phyloP scores from a whole-genome alignment of 1,140 invertebrate species.

The Marisa cornuarietis region DNA sequence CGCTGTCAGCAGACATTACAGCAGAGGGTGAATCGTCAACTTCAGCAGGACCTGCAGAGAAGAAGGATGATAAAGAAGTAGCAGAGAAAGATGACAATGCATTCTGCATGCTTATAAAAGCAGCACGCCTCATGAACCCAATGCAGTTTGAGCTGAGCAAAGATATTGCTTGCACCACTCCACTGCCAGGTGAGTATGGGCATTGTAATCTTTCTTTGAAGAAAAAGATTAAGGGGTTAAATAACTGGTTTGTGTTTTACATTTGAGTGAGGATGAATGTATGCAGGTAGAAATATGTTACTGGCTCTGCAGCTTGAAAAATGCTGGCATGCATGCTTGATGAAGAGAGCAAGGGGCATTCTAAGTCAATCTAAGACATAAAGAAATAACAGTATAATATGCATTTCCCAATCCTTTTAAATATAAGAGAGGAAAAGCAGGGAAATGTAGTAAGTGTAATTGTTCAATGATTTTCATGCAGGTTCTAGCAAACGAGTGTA shows the following conservation, averaged over 20 bases:
- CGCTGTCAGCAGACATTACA: neutral
- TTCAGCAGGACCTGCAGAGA: slow-evolving; percentile 1
- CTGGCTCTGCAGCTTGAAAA: too few relatives aligned
- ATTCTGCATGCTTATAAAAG: slow-evolving; percentile 80
- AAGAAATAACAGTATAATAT: too few relatives aligned
- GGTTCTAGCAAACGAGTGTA: slow-evolving; percentile 64
- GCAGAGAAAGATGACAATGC: slow-evolving; percentile 51
- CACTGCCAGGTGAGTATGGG: slow-evolving; percentile 78
- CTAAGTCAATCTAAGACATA: too few relatives aligned
- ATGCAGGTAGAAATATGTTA: too few relatives aligned
- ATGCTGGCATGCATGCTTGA: too few relatives aligned
- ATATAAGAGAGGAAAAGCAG: too few relatives aligned
- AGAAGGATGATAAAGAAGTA: slow-evolving; percentile 19
- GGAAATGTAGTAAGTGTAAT: too few relatives aligned
- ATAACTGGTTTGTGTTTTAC: too few relatives aligned
- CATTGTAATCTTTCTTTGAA: neutral
- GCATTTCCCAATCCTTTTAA: too few relatives aligned
- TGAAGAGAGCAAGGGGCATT: too few relatives aligned
- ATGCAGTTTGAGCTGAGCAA: slow-evolving; percentile 86
- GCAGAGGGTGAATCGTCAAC: neutral
- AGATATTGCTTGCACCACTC: slow-evolving; percentile 79
- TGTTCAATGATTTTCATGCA: slow-evolving; percentile 28
- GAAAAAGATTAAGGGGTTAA: neutral
- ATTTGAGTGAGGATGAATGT: too few relatives aligned
- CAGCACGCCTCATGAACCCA: slow-evolving; percentile 85